These are phyloP conservation scores for Caenorhabditis latens DNA, from an alignment of 1,140 invertebrate genomes.

Conservation along the genomic window DNA sequence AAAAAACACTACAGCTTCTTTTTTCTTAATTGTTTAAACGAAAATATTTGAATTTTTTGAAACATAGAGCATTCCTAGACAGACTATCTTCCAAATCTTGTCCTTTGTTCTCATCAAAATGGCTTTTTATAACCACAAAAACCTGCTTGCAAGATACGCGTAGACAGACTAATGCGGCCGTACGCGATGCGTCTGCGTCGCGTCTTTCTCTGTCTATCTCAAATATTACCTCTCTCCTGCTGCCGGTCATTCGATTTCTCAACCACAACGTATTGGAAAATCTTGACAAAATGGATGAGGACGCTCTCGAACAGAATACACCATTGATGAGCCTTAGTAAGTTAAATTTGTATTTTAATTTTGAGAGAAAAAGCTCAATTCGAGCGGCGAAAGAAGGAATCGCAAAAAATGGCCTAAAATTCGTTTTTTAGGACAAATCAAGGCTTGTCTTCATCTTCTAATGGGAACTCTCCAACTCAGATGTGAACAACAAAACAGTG, in stretches of 20 bases:
- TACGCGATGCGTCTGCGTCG: conserved; percentile 45
- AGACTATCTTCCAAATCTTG: too few relatives aligned
- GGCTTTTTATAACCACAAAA: too few relatives aligned
- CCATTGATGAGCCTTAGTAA: conserved; percentile 24
- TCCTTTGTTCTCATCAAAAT: too few relatives aligned
- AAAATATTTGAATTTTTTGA: too few relatives aligned
- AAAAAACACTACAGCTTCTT: too few relatives aligned
- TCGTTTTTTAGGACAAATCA: not conserved
- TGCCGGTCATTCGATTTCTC: not conserved
- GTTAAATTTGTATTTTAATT: not conserved
- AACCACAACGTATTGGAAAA: too few relatives aligned
- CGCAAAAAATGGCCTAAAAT: not conserved
- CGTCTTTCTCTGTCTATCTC: conserved; percentile 13
- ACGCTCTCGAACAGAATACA: not conserved
- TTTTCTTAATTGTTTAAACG: too few relatives aligned
- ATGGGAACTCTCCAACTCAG: conserved; percentile 14
- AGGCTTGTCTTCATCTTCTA: conserved; percentile 28
- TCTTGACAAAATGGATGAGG: conserved; percentile 16
- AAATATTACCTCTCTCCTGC: not conserved
- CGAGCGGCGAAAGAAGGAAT: too few relatives aligned
- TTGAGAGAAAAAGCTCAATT: not conserved
- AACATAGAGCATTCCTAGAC: too few relatives aligned
- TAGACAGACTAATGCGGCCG: not conserved
- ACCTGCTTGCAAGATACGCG: too few relatives aligned
- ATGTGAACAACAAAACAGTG: not conserved